Percentiles rank a stretch among this genome's conserved stretches.
Conservation (phyloP, 2,113 vertebrate species). For the Isichthys henryi region DNA sequence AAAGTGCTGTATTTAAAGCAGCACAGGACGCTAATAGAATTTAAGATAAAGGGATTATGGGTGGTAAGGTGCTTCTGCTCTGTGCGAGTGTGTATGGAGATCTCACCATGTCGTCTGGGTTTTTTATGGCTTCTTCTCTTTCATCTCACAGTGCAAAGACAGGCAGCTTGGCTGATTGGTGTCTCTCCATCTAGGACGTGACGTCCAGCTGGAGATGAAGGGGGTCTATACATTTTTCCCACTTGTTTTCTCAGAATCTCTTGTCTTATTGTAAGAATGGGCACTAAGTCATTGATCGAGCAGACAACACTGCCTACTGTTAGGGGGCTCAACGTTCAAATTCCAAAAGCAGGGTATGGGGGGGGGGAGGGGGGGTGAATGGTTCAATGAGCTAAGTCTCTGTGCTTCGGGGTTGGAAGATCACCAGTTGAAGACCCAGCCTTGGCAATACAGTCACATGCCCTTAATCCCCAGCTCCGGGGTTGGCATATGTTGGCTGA, state of each 20-base stretch:
- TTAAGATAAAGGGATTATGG: neutral
- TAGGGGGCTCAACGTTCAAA: constrained; percentile 43
- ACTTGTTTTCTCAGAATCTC: constrained; percentile 45
- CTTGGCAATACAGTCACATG: neutral
- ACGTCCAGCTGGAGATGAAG: constrained; percentile 34
- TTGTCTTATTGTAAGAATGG: constrained; percentile 57
- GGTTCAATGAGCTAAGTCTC: neutral
- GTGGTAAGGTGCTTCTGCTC: neutral
- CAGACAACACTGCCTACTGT: constrained; percentile 54
- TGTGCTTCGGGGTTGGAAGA: neutral
- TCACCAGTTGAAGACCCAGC: neutral
- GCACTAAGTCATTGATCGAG: constrained; percentile 58
- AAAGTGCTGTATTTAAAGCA: neutral
- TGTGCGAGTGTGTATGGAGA: neutral
- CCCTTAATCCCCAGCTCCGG: neutral
- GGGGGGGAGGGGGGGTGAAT: neutral
- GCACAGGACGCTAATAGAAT: neutral
- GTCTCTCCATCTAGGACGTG: neutral
- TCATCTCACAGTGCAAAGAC: neutral
- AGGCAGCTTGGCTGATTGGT: neutral
- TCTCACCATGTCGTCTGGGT: neutral
- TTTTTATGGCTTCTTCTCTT: neutral
- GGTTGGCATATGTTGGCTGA: neutral
- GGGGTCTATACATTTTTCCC: constrained; percentile 34
- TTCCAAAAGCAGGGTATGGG: constrained; percentile 39